Conservation (phyloP, 2,888 invertebrate species). For the Sminthurinus aureus region DNA sequence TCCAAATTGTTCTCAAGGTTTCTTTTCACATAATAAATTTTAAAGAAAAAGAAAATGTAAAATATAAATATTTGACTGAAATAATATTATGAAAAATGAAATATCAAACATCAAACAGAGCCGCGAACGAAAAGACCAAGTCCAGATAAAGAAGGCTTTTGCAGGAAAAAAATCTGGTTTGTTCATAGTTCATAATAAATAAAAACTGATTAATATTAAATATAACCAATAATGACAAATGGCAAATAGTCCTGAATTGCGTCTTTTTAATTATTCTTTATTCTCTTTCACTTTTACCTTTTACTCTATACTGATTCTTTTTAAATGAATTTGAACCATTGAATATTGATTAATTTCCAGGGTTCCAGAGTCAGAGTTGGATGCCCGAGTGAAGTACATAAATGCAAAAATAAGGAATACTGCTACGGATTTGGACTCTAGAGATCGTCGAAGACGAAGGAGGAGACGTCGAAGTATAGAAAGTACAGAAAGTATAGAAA, state of each 20-base stretch:
- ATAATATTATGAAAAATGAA: too few species aligned
- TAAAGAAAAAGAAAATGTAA: too few species aligned
- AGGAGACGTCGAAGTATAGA: background rate
- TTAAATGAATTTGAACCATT: too few species aligned
- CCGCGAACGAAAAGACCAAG: background rate
- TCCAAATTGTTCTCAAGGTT: conserved; percentile 9
- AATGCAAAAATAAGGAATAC: background rate
- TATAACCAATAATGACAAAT: too few species aligned
- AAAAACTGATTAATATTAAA: background rate
- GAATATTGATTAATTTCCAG: too few species aligned
- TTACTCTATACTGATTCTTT: too few species aligned
- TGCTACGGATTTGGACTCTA: background rate
- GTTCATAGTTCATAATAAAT: too few species aligned
- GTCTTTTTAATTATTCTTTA: background rate
- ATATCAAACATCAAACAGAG: background rate
- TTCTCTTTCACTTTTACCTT: background rate
- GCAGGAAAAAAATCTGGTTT: conserved; percentile 36
- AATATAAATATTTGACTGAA: too few species aligned
- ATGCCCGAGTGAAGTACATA: background rate
- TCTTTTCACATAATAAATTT: too few species aligned
- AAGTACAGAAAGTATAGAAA: too few species aligned
- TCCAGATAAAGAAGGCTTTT: conserved; percentile 3
- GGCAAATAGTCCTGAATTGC: background rate
- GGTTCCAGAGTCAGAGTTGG: background rate
- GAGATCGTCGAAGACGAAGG: background rate